Conservation (phyloP, 2,888 invertebrate species). For the Drosophila emarginata region DNA sequence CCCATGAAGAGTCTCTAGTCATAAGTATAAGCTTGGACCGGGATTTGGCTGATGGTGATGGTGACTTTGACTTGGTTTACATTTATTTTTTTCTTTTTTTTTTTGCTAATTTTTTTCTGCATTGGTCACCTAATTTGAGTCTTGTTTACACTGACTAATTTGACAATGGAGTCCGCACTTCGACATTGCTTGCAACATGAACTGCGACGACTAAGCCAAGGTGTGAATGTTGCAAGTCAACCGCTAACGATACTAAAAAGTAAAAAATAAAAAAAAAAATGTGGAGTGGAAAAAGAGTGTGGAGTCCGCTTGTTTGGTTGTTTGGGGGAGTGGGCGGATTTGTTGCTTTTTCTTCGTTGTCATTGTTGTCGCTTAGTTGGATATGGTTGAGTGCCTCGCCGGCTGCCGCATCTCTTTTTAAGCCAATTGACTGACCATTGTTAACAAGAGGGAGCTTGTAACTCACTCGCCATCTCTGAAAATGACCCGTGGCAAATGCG, state of each 20-base stretch:
- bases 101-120: background rate
- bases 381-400: constrained; percentile 59
- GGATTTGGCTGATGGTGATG: constrained; percentile 10
- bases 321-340: background rate
- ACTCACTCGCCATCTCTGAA: constrained; percentile 59
- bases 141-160: constrained; percentile 66
- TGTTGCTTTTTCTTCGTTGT: constrained; percentile 33
- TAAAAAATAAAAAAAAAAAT: too few relatives aligned
- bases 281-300: background rate
- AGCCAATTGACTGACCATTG: constrained; percentile 74
- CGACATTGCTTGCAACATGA: constrained; percentile 57
- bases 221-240: constrained; percentile 62
- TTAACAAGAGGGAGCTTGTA: constrained; percentile 60
- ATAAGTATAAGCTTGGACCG: constrained; percentile 27
- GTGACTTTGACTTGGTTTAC: constrained; percentile 71
- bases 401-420: constrained; percentile 57
- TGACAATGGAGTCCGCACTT: constrained; percentile 64
- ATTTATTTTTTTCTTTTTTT: constrained; percentile 32
- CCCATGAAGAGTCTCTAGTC: constrained; percentile 24
- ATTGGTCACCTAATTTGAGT: constrained; percentile 65
- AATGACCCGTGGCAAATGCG: constrained; percentile 78
- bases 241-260: background rate
- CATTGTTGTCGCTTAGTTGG: constrained; percentile 77
- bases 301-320: constrained; percentile 3
- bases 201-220: constrained; percentile 41